Evolutionary conservation across 1,140 invertebrate genomes (phyloP).

Genomic region (Listronotus bonariensis): DNA sequence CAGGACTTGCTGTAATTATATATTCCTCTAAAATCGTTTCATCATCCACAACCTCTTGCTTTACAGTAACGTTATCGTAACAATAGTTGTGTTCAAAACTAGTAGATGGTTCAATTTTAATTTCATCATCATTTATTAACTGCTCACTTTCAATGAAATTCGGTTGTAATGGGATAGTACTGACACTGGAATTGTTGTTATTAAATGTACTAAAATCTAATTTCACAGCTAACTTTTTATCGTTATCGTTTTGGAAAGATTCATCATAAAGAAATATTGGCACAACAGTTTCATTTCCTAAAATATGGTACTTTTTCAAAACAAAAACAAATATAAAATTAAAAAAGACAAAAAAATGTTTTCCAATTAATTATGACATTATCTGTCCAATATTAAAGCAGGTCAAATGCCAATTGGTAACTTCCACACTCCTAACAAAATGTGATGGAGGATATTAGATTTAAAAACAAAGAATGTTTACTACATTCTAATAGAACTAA

Average conservation of each 20-base stretch:
- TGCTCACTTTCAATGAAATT: neutral
- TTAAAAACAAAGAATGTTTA: too few relatives aligned
- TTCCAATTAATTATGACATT: too few relatives aligned
- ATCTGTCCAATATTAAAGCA: too few relatives aligned
- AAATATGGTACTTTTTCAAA: too few relatives aligned
- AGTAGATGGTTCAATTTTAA: conserved; percentile 21
- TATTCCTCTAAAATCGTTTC: neutral
- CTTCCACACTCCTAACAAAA: too few relatives aligned
- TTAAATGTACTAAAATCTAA: neutral
- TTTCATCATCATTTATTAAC: neutral
- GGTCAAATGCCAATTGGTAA: too few relatives aligned
- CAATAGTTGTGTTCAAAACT: conserved; percentile 46
- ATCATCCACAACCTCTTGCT: conserved; percentile 18
- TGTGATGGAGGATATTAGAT: too few relatives aligned
- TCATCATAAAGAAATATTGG: conserved; percentile 68
- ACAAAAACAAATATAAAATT: too few relatives aligned
- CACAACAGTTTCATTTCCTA: conserved; percentile 71
- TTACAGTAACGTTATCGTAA: conserved; percentile 25
- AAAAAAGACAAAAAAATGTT: too few relatives aligned
- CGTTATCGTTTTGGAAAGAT: neutral
- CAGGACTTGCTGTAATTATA: too few relatives aligned
- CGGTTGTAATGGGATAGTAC: neutral
- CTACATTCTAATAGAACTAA: too few relatives aligned
- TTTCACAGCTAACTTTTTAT: too few relatives aligned
- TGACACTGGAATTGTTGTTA: conserved; percentile 4